A percentile compares a stretch with the other conserved stretches of the same genome.
These are phyloP conservation scores for Phalera bucephala DNA, from an alignment of 2,888 invertebrate genomes.

Conservation along the genomic window DNA sequence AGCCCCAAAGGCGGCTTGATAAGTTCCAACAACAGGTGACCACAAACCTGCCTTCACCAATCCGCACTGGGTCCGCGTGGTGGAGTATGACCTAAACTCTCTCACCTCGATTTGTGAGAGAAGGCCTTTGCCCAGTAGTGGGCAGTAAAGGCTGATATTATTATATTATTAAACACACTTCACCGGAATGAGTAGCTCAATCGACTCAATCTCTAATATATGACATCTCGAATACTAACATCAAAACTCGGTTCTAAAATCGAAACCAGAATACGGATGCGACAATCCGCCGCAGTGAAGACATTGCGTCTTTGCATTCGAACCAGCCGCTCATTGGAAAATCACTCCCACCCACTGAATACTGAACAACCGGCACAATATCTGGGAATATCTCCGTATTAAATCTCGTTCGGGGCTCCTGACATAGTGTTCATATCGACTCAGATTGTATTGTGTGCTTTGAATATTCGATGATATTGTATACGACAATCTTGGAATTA, in stretches of 20 bases:
- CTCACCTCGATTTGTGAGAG: too few relatives aligned
- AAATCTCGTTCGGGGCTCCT: constrained; percentile 30
- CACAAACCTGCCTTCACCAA: too few relatives aligned
- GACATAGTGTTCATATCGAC: constrained; percentile 24
- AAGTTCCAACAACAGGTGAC: too few relatives aligned
- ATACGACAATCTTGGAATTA: constrained; percentile 5
- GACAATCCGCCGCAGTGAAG: constrained; percentile 49
- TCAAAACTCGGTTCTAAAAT: neutral
- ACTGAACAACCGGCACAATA: constrained; percentile 50
- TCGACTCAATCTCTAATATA: too few relatives aligned
- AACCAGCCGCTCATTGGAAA: constrained; percentile 74
- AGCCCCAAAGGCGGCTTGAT: too few relatives aligned
- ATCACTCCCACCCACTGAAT: constrained; percentile 73
- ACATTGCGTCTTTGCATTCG: constrained; percentile 71
- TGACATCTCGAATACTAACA: too few relatives aligned
- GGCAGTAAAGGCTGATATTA: too few relatives aligned
- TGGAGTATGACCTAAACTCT: too few relatives aligned
- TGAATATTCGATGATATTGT: constrained; percentile 21
- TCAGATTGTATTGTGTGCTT: constrained; percentile 18
- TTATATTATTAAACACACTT: too few relatives aligned
- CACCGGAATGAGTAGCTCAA: too few relatives aligned
- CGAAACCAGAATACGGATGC: constrained; percentile 50
- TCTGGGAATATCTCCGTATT: constrained; percentile 36
- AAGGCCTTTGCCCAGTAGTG: too few relatives aligned
- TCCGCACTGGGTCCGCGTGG: too few relatives aligned